Evolutionary conservation across 2,888 invertebrate species (phyloP).

Genomic region (Cantharis rufa): DNA sequence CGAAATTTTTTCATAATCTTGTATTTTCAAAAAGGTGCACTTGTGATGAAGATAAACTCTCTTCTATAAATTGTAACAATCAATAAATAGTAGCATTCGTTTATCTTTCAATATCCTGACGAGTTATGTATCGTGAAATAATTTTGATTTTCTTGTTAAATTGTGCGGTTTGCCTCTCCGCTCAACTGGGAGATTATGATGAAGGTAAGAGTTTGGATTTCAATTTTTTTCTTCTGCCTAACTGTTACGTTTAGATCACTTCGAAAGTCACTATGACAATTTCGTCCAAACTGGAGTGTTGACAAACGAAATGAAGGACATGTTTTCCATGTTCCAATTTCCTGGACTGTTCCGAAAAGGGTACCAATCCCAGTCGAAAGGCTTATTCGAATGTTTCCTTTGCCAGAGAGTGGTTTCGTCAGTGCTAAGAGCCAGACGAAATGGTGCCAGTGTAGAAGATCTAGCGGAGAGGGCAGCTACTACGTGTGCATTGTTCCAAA

Average conservation of each 20-base stretch:
- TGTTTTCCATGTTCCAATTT: slow-evolving; percentile 28
- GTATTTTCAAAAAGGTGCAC: neutral
- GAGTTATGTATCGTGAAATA: neutral
- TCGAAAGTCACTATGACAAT: slow-evolving; percentile 26
- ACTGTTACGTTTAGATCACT: neutral
- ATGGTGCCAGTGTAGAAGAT: neutral
- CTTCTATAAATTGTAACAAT: neutral
- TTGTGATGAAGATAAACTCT: neutral
- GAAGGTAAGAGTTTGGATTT: neutral
- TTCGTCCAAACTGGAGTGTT: slow-evolving; percentile 32
- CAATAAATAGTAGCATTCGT: neutral
- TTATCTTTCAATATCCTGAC: neutral
- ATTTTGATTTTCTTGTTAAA: neutral
- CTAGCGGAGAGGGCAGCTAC: neutral
- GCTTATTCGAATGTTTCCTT: slow-evolving; percentile 34
- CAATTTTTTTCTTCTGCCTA: neutral
- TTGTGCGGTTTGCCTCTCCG: neutral
- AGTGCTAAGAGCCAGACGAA: slow-evolving; percentile 1
- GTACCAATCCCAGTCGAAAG: slow-evolving; percentile 11
- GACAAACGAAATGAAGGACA: slow-evolving; percentile 31
- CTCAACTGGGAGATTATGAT: neutral
- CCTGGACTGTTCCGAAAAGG: slow-evolving; percentile 35
- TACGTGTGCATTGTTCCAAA: slow-evolving; percentile 61
- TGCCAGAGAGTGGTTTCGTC: slow-evolving; percentile 11
- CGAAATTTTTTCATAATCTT: neutral